Conservation (phyloP, 2,888 invertebrate species). For the Mystacides longicornis region DNA sequence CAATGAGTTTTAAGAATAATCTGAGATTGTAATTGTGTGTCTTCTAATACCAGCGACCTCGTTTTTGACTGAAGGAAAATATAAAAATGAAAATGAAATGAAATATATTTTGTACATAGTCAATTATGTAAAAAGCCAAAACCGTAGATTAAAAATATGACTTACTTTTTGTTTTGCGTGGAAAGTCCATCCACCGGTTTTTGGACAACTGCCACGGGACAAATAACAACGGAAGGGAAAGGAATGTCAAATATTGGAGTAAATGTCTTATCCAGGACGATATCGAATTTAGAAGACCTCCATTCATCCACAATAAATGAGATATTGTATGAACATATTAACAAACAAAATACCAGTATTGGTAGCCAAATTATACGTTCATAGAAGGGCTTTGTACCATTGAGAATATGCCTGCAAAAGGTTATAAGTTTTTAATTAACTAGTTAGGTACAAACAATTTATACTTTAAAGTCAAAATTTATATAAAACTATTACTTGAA, state of each 20-base stretch:
- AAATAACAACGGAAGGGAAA: slow-evolving; percentile 43
- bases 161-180: too few relatives aligned
- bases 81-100: too few relatives aligned
- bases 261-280: slow-evolving; percentile 40
- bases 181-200: too few relatives aligned
- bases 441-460: neutral
- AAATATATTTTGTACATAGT: too few relatives aligned
- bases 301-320: slow-evolving; percentile 38
- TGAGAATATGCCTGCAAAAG: slow-evolving; percentile 40
- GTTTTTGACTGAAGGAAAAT: too few relatives aligned
- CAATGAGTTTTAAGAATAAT: too few relatives aligned
- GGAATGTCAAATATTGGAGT: slow-evolving; percentile 46
- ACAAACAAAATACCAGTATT: slow-evolving; percentile 39
- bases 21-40: too few relatives aligned
- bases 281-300: slow-evolving; percentile 42
- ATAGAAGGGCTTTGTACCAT: slow-evolving; percentile 31
- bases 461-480: too few relatives aligned
- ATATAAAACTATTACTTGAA: too few relatives aligned
- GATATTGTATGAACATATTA: slow-evolving; percentile 39
- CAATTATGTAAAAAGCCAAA: too few relatives aligned
- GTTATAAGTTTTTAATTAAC: neutral
- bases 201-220: slow-evolving; percentile 42
- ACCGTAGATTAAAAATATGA: too few relatives aligned
- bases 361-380: slow-evolving; percentile 40
- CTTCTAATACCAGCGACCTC: too few relatives aligned